These are phyloP conservation scores for Metridium senile DNA, from an alignment of 92 coral and sea anemone species.

Conservation along the genomic window DNA sequence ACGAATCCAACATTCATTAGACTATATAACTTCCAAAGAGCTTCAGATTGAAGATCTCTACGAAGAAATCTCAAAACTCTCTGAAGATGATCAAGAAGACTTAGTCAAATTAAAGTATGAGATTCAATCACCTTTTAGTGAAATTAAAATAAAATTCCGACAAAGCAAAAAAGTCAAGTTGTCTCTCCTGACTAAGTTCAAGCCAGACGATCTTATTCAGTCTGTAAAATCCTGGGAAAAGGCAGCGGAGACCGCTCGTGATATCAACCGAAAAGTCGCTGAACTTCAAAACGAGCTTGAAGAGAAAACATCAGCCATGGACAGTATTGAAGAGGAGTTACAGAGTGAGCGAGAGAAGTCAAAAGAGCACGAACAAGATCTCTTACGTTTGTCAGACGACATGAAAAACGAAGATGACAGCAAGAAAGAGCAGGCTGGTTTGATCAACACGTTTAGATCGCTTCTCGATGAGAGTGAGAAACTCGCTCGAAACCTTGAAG, in stretches of 20 bases:
- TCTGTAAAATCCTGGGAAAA: slow-evolving; percentile 73
- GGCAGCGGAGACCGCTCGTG: slow-evolving; percentile 65
- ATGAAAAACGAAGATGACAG: slow-evolving; percentile 63
- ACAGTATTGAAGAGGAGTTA: slow-evolving; percentile 63
- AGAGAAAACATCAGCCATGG: slow-evolving; percentile 45
- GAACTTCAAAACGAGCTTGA: slow-evolving; percentile 70
- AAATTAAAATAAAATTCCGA: slow-evolving; percentile 60
- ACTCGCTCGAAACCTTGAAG: slow-evolving; percentile 67
- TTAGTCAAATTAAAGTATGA: slow-evolving; percentile 34
- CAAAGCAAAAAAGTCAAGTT: slow-evolving; percentile 71
- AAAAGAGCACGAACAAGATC: slow-evolving; percentile 60
- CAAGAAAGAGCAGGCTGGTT: slow-evolving; percentile 59
- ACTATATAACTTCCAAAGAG: slow-evolving; percentile 49
- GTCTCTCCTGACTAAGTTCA: slow-evolving; percentile 66
- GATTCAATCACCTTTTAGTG: slow-evolving; percentile 58
- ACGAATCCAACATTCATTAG: slow-evolving; percentile 49
- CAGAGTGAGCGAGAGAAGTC: slow-evolving; percentile 55
- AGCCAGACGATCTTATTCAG: slow-evolving; percentile 66
- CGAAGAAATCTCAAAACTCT: slow-evolving; percentile 36
- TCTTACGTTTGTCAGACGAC: slow-evolving; percentile 55
- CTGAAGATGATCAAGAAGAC: slow-evolving; percentile 30
- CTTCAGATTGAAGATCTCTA: slow-evolving; percentile 44
- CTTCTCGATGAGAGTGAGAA: slow-evolving; percentile 83
- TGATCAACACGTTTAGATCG: slow-evolving; percentile 55
- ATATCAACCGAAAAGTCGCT: slow-evolving; percentile 44